A percentile compares a stretch with the other conserved stretches of the same genome.
phyloP scores from a whole-genome alignment of 2,797 vertebrate species.

The Erithacus rubecula region DNA sequence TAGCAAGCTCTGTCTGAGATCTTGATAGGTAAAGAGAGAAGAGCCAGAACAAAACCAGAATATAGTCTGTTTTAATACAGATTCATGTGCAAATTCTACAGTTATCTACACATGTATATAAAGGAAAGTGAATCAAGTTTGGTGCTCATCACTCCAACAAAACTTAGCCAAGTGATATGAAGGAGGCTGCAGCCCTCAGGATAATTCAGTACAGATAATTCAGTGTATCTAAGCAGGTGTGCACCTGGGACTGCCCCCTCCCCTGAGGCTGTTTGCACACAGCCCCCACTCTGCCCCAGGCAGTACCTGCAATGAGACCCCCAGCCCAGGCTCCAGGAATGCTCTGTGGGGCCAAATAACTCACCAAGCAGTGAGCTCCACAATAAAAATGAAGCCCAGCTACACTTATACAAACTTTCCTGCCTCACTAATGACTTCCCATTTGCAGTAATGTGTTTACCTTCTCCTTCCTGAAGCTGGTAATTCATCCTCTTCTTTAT shows the following conservation, averaged over 20 bases:
- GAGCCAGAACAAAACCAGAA: not conserved
- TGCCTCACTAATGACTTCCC: not conserved
- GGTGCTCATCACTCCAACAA: not conserved
- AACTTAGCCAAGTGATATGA: fast-evolving
- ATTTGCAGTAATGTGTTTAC: not conserved
- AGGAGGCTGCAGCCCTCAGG: not conserved
- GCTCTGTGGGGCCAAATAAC: not conserved
- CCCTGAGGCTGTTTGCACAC: not conserved
- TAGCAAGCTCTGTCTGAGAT: not conserved
- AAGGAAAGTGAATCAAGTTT: not conserved
- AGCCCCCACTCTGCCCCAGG: not conserved
- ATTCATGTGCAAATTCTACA: not conserved
- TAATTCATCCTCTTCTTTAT: not conserved
- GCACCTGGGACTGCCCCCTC: fast-evolving
- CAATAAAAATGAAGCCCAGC: not conserved
- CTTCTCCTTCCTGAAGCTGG: not conserved
- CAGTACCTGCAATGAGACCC: not conserved
- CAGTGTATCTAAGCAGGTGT: fast-evolving
- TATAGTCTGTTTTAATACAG: not conserved
- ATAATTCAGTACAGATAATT: fast-evolving
- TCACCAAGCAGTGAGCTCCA: not conserved
- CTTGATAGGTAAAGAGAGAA: not conserved
- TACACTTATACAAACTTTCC: not conserved
- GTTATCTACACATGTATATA: not conserved
- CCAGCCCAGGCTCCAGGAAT: not conserved